Base-by-base conservation (phyloP, 2,113 vertebrate genomes). In the Lasiurus borealis region DNA sequence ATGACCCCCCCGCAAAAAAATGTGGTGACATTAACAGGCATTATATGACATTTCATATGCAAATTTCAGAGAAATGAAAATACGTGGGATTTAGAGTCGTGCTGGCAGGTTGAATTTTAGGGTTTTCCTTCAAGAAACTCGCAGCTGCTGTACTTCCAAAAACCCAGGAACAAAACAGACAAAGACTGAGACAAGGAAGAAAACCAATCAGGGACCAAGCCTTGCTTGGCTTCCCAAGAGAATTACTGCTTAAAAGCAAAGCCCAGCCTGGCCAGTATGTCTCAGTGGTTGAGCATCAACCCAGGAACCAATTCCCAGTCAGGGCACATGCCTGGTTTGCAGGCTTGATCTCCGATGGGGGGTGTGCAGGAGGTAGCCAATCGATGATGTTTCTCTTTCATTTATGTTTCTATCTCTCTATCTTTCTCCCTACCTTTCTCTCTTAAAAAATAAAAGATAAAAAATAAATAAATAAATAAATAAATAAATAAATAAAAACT, bases 1-100 rank as follows among this genome's bases (percentile, higher is more conserved):
- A 13, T 36, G 46, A 89, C 2, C 29, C 29, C 64, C 64, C 64
- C 23, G 15, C 50, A 3, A 52, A 13, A 16, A 75, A 10, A 89
- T 34, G 36, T 5, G 73, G 25, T 25, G 59, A 71, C 14, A 52
- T 46, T 40, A 21, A 64, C 16, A 4, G 27, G 57, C 52, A 36
- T 6, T 69, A 7, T 40, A 36, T 29, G 59, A 7, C 66, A 82
- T 4, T 10, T 5, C 21, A 2, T 2, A 19, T 15, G 48, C 31
- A 46, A 76, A 71, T 72, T 62, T 85, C 94, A 93, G 77, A 75
- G 57, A 50, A 88, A 59, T 48, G 75, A 71, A 88, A 48, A 57
- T 27, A 29, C 12, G 23, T 21, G 8, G 15, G 29, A 3, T 54
- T 72, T 40, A n/a, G 19, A 29, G 68, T 31, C 54, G 23, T 81